Evolutionary conservation across 1,140 invertebrate species (phyloP), one percentile per base, ranked within the genome.

Genomic region (Panagrolaimus sp.): DNA sequence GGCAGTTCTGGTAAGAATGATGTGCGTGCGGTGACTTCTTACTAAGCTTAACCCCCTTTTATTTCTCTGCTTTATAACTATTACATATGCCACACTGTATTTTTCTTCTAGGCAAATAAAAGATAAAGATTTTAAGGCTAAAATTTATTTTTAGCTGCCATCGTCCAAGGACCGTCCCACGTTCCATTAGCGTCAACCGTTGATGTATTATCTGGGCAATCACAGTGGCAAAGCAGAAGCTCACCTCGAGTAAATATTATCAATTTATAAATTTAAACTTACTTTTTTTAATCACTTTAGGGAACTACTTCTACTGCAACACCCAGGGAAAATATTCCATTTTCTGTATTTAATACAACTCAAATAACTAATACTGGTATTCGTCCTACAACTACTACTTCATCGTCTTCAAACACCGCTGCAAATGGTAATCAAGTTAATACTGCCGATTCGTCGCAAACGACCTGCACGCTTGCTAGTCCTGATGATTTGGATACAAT

Each of bases 21-120:
- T 57, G 51, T 57, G 51, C 51, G 51, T 57, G 51, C 51, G 27
- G 51, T 57, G 51, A 25, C 27, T 57, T 27, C 20, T 57, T 57
- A 27, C 27, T 57, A 27, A 25, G 51, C 9, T 25, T 57, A 25
- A 57, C 20, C n/a, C n/a, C n/a, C 11, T 11, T 16, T 25, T 20
- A 11, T 57, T 16, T 51, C 9, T 51, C 14, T 16, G 48, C 16
- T 25, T 51, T 16, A n/a, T n/a, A 51, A 51, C 48, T 51, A 8
- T 20, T 25, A 13, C 2, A 38, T 4, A 38, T 38, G 25, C 48
- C 7, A 38, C 7, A n/a, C n/a, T n/a, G n/a, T 38, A 4, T 38
- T 4, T 38, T 38, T 38, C 7, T 38, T 38, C 2, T 38, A 38
- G 31, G 31, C 31, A 38, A 38, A 38, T 8, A 51, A 51, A 51